Evolutionary conservation across 1,140 invertebrate genomes (phyloP).

Genomic region (Heliconius nattereri): DNA sequence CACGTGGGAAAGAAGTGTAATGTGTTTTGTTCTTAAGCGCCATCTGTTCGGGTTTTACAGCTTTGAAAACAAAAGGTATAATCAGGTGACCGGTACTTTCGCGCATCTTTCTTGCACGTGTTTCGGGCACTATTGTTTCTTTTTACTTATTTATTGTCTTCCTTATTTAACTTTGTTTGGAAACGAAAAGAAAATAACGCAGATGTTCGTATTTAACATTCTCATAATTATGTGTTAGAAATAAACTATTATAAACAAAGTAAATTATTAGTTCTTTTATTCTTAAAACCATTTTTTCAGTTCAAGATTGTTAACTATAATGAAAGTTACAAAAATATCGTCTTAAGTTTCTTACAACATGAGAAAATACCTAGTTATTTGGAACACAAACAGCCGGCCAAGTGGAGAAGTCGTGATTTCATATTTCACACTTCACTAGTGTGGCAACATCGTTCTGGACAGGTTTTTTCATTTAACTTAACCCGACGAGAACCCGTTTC

Average conservation of each 20-base stretch:
- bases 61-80: constrained; percentile 59
- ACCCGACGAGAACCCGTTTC: constrained; percentile 38
- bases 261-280: too few species aligned
- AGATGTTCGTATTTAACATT: constrained; percentile 51
- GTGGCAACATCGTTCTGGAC: constrained; percentile 68
- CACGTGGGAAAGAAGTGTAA: constrained; percentile 66
- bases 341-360: constrained; percentile 50
- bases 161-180: constrained; percentile 25
- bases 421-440: constrained; percentile 79
- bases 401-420: constrained; percentile 79
- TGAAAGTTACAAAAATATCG: neutral
- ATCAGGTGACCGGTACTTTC: constrained; percentile 59
- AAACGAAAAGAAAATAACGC: constrained; percentile 43
- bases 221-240: neutral
- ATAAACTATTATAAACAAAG: neutral
- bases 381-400: constrained; percentile 73
- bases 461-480: constrained; percentile 68
- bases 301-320: neutral
- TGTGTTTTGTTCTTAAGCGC: constrained; percentile 49
- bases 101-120: constrained; percentile 62
- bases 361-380: constrained; percentile 72
- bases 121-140: constrained; percentile 58
- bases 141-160: constrained; percentile 48
- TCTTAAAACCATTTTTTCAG: neutral
- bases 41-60: constrained; percentile 60